Percentiles rank a stretch among this genome's conserved stretches.
Evolutionary conservation across 2,797 vertebrate species (phyloP).

Genomic region (Argentina silus): DNA sequence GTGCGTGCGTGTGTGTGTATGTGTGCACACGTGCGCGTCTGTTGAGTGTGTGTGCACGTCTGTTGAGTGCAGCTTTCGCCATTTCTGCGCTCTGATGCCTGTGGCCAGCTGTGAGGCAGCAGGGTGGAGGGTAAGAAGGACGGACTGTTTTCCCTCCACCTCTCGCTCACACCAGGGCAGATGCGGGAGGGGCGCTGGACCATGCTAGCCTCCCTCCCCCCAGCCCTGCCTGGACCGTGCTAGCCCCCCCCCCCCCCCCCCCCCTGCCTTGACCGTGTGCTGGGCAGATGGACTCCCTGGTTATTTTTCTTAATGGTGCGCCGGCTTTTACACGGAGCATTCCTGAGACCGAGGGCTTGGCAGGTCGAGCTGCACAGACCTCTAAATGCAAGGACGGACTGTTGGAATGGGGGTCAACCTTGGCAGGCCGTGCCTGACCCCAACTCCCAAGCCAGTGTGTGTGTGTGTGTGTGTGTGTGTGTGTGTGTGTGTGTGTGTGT

Average conservation of each 20-base stretch:
- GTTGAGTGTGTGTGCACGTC: too few species aligned
- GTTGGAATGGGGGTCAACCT: conserved; percentile 23
- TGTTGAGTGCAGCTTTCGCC: too few species aligned
- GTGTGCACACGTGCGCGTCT: too few species aligned
- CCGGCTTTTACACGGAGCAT: conserved; percentile 38
- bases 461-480: too few species aligned
- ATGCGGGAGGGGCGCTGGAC: not conserved
- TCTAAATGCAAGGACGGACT: conserved; percentile 28
- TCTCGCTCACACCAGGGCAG: not conserved
- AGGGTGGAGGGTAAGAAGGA: conserved; percentile 12
- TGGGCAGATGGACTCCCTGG: conserved; percentile 57
- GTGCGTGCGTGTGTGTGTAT: too few species aligned
- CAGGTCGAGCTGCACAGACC: not conserved
- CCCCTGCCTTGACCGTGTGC: conserved; percentile 50
- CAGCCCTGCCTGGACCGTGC: not conserved
- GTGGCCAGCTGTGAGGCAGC: too few species aligned
- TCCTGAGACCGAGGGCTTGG: conserved; percentile 23
- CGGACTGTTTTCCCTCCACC: conserved; percentile 35
- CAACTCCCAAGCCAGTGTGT: not conserved
- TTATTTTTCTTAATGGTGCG: conserved; percentile 64
- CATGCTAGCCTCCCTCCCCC: not conserved
- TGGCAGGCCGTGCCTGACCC: not conserved
- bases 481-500: too few species aligned
- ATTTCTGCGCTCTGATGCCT: too few species aligned
- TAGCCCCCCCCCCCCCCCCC: not conserved